Evolutionary conservation across 2,888 invertebrate species (phyloP).

Genomic region (Volucella zonaria): DNA sequence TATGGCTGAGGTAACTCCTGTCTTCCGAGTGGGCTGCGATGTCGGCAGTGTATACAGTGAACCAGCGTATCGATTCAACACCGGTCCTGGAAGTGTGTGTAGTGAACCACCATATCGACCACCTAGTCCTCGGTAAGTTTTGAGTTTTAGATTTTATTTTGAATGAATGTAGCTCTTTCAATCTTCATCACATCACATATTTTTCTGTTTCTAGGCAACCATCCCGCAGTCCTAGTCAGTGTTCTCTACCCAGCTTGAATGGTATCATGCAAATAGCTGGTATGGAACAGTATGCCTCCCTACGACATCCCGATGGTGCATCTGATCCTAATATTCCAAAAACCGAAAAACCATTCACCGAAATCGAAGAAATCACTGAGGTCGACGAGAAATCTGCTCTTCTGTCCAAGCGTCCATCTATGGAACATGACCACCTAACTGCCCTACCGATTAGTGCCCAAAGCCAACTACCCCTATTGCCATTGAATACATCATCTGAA

Average conservation of each 20-base stretch:
- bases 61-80: slow-evolving; percentile 82
- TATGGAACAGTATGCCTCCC: slow-evolving; percentile 86
- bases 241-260: slow-evolving; percentile 85
- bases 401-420: slow-evolving; percentile 78
- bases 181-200: background rate
- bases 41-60: slow-evolving; percentile 82
- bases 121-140: slow-evolving; percentile 82
- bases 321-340: slow-evolving; percentile 92
- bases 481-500: slow-evolving; percentile 83
- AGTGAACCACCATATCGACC: slow-evolving; percentile 91
- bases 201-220: slow-evolving; percentile 76
- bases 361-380: slow-evolving; percentile 80
- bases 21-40: slow-evolving; percentile 84
- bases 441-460: slow-evolving; percentile 80
- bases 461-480: slow-evolving; percentile 81
- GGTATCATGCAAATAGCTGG: slow-evolving; percentile 86
- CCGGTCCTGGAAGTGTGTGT: slow-evolving; percentile 91
- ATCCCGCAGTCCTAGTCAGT: slow-evolving; percentile 82
- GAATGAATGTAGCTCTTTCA: background rate
- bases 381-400: slow-evolving; percentile 80
- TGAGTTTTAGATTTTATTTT: background rate
- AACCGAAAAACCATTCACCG: slow-evolving; percentile 79
- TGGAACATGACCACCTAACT: slow-evolving; percentile 78
- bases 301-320: slow-evolving; percentile 95
- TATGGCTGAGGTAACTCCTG: slow-evolving; percentile 88